Evolutionary conservation across 2,888 invertebrate genomes (phyloP), one percentile per base, ranked within the genome.

Genomic region (Euzophera pinguis): DNA sequence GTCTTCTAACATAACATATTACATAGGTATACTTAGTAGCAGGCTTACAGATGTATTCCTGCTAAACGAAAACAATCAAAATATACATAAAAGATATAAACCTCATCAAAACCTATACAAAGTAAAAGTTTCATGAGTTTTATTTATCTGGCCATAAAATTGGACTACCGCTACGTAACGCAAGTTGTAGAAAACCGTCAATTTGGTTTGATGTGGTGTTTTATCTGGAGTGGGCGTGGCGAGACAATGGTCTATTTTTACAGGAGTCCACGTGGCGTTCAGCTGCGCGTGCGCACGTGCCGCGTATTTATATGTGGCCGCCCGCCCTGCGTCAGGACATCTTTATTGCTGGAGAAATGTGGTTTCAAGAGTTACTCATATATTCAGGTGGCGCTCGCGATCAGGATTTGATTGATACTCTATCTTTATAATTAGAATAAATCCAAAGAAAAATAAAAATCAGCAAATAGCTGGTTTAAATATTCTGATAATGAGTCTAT

Each of bases 231-330:
- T 86, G 76, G 89, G 89, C 87, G 89, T 87, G 89, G 60, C 61
- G 69, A 84, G 89, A 88, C 88, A 89, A 89, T 89, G 83, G 79
- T 88, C 89, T 90, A 89, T 89, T 87, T 89, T 86, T 78, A 80
- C 78, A 69, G 64, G 70, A 65, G 69, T 71, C 81, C 89, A 90
- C 90, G 89, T 90, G 90, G 81, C 75, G 63, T 79, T 79, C 90
- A 88, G 90, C 89, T 90, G 89, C 82, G 87, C 67, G 52, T 47
- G 75, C 85, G 84, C 89, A 87, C 89, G 89, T 87, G 89, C 81
- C 73, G 65, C 64, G 82, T 88, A 88, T 89, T 87, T 85, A 85
- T 86, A 86, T 62, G 67, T 62, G 63, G 63, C 64, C 74, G 76
- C 74, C 77, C 76, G 71, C 73, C 77, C 75, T 74, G 78, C 76